Base-by-base conservation (phyloP, 2,797 vertebrate species). In the Pantherophis vulpinus region DNA sequence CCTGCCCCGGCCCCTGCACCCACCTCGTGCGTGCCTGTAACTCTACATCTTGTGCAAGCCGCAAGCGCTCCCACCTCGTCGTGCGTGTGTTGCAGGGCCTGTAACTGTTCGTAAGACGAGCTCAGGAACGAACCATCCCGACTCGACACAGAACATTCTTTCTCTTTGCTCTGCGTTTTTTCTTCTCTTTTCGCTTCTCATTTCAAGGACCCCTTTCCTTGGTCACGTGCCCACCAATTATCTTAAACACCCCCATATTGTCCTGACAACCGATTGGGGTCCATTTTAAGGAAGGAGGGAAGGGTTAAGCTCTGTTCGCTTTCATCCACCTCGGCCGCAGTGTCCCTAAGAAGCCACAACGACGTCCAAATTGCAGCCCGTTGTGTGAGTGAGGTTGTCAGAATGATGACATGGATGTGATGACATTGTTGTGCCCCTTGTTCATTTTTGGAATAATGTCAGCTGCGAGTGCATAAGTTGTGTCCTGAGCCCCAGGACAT, bases 21-120 rank as follows among this genome's bases (percentile, higher is more conserved):
- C 5, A 11, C 66, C 32, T 16, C 32, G 0, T 79, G 74, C 1
- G 8, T 42, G 37, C 74, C 74, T 0, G 1, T 79, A 79, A 79
- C 74, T 79, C 18, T 79, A 11, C 37, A 42, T 11, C 74, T 79
- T 10, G 74, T 79, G 37, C 74, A 79, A 23, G 8, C 37, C 0
- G 3, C 9, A 1, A 11, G 37, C 1, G 1, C 8, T 10, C 32
- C 37, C 3, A 1, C 20, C 74, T 10, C 37, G 0, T 42, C 37
- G 0, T 79, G 74, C 8, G 32, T 42, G 3, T 42, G 74, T 20
- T 42, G 37, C 3, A 11, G 18, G 3, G 0, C 18, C 74, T 20
- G n/a, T 42, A 7, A 32, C 14, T 32, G 70, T 74, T 9, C 7
- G 0, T 74, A 42, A 42, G 18, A 79, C 20, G 4, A 79, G 70